Conservation (phyloP, 2,797 vertebrate genomes). For the Muraenolepis orangiensis region DNA sequence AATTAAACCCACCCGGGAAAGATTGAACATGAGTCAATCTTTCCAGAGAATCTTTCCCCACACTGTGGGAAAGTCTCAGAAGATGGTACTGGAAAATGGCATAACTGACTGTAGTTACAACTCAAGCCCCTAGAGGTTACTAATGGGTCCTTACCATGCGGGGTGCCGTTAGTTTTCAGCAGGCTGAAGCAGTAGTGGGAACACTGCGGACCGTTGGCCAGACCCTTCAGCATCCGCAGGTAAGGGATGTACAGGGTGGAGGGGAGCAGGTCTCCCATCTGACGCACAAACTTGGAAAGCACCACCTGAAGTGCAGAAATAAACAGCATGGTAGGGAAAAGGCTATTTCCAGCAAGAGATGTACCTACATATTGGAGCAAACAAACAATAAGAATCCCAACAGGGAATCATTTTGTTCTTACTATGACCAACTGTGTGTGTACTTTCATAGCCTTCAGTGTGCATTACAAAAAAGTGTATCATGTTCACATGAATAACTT, state of each 20-base stretch:
- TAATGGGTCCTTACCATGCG: constrained; percentile 81
- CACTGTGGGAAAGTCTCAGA: neutral
- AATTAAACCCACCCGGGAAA: no score
- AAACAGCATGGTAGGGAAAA: constrained; percentile 1
- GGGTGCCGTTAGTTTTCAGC: constrained; percentile 92
- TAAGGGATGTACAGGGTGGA: constrained; percentile 94
- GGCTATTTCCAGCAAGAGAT: neutral
- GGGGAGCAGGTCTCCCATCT: constrained; percentile 97
- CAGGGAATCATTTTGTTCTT: neutral
- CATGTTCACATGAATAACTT: neutral
- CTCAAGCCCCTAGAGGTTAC: neutral
- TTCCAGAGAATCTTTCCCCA: no score
- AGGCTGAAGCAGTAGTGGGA: constrained; percentile 98
- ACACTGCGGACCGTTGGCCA: constrained; percentile 91
- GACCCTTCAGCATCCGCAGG: constrained; percentile 91
- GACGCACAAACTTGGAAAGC: constrained; percentile 97
- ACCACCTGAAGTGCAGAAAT: constrained; percentile 79
- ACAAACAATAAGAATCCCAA: neutral
- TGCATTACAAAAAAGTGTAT: no score
- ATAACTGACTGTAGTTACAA: neutral
- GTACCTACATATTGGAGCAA: constrained; percentile 1
- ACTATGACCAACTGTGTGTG: no score
- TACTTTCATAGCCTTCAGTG: no score
- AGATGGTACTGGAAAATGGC: neutral
- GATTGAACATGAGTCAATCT: no score